Evolutionary conservation across 1,140 invertebrate genomes (phyloP), one percentile per base, ranked within the genome.

Genomic region (Aricia agestis): DNA sequence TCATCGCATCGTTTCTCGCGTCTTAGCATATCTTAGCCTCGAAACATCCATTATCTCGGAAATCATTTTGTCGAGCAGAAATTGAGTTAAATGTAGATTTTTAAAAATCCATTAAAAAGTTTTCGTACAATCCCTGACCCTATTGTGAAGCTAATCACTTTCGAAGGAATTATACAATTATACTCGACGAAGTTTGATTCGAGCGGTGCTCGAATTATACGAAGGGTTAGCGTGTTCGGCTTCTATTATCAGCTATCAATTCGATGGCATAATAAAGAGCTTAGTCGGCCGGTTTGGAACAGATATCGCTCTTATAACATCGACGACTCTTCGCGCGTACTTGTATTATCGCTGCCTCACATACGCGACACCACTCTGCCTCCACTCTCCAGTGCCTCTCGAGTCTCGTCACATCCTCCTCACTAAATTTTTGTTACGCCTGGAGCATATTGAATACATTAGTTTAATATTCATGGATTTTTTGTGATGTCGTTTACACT

Each of bases 301-400:
- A 25, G 36, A 25, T 59, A 57, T 59, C 31, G 52, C 25, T 17
- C 17, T 59, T 57, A 32, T 32, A 59, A 61, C 52, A 6, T 59
- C 58, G 58, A 61, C 25, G n/a, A 25, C 32, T 31, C 68, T 69
- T 19, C 57, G 58, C 68, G 45, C 68, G 17, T 52, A 69, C 68
- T 69, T 61, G 58, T 69, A 36, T 69, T 69, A 69, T 69, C 68
- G 15, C 45, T 25, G 58, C 57, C 52, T 69, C 68, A 58, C 58
- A 69, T 52, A 59, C 45, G 41, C 45, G 57, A 69, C 68, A 63
- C 59, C 59, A 25, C 59, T 63, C 59, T 11, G 2, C 7, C 59
- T 63, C 19, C 7, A 63, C 19, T 63, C 59, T 63, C 19, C 7
- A 63, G 59, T 63, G 59, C 10, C 18, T 10, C 59, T 63, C n/a